Evolutionary conservation across 2,113 vertebrate species (phyloP), one percentile per base, ranked within the genome.

Genomic region (Halcyon senegalensis): DNA sequence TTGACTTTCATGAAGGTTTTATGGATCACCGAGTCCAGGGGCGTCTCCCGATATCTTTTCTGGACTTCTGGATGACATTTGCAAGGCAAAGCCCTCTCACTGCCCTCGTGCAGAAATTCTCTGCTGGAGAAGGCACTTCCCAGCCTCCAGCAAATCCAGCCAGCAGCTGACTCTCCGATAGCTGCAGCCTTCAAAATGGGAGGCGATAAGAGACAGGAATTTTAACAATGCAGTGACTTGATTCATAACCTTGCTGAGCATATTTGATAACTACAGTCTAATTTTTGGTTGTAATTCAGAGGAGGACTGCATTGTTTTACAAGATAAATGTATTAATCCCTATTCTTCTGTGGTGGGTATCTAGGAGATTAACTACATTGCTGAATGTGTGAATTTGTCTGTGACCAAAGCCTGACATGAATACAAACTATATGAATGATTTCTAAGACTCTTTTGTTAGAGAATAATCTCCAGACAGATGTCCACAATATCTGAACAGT

Each of bases 311-410:
- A 96, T 98, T 98, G 97, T 97, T 98, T 97, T 97, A 97, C 66
- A 95, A 97, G 97, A 97, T 97, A 97, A 98, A 97, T 92, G 96
- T 95, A 97, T 98, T 97, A 98, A 97, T 97, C 96, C 85, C 73
- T 90, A 80, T 96, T 97, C 96, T 96, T 97, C 90, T 96, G 93
- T 94, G 93, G 96, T 97, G 75, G 94, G 90, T 96, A 96, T 98
- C 96, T 97, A 94, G 74, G 96, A 97, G 95, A 97, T 97, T 96
- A 98, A 97, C 94, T 92, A 96, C 85, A 96, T 95, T 94, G 96
- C 97, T 96, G 96, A 97, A 96, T 96, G 96, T 96, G 96, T 97
- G 97, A 97, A 97, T 97, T 97, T 97, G 96, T 95, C 98, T 74
- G 84, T 97, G 96, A 97, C 97, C 93, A 94, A 94, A 96, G 94